phyloP scores from a whole-genome alignment of 2,113 vertebrate species.

The Lasiurus borealis region DNA sequence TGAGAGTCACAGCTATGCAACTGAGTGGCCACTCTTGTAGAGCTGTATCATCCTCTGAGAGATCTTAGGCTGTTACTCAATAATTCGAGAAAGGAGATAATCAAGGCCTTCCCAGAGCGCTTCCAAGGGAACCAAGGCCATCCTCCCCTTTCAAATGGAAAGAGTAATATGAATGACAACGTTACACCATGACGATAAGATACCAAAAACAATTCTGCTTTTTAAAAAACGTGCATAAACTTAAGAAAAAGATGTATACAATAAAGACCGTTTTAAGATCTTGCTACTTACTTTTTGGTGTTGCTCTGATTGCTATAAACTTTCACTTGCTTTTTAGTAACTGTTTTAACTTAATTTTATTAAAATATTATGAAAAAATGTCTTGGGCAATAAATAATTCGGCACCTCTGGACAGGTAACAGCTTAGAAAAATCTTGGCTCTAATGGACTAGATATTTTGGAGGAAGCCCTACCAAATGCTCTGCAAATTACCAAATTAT shows the following conservation, averaged over 20 bases:
- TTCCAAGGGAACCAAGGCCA: neutral
- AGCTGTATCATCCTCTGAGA: neutral
- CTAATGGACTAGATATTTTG: neutral
- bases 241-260: neutral
- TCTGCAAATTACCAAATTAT: neutral
- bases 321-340: slow-evolving; percentile 42
- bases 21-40: neutral
- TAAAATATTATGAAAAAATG: slow-evolving; percentile 25
- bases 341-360: slow-evolving; percentile 34
- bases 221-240: neutral
- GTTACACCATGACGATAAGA: neutral
- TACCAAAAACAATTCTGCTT: neutral
- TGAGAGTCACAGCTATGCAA: neutral
- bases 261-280: neutral
- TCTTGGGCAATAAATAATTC: neutral
- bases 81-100: neutral
- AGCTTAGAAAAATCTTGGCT: slow-evolving; percentile 25
- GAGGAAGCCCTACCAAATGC: neutral
- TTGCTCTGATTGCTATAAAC: slow-evolving; percentile 17
- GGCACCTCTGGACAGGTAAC: neutral
- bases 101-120: neutral
- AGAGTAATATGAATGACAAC: slow-evolving; percentile 27
- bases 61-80: neutral
- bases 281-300: slow-evolving; percentile 38
- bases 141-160: neutral